These are phyloP conservation scores for Sturnira hondurensis DNA, from an alignment of 2,113 vertebrate species.

Conservation along the genomic window DNA sequence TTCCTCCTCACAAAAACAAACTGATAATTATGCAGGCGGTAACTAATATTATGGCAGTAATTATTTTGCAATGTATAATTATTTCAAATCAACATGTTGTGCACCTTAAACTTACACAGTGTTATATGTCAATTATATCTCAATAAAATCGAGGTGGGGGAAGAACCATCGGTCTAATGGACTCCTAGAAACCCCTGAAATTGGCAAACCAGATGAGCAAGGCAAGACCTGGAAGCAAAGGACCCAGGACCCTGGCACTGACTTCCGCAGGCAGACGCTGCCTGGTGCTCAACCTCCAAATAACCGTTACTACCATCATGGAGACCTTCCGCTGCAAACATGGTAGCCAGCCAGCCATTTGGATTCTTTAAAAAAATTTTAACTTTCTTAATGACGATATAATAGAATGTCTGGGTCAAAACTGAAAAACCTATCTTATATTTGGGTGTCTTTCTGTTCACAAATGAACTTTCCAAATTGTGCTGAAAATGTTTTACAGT, in stretches of 20 bases:
- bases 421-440: neutral
- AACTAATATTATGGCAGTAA: neutral
- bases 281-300: neutral
- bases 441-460: neutral
- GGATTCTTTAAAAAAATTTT: neutral
- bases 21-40: neutral
- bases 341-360: neutral
- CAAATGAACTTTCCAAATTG: conserved; percentile 13
- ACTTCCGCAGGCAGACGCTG: neutral
- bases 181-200: neutral
- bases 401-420: neutral
- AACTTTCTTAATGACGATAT: neutral
- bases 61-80: neutral
- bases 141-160: neutral
- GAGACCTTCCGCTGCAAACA: neutral
- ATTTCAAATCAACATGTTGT: neutral
- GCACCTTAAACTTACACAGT: neutral
- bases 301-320: neutral
- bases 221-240: neutral
- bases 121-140: neutral
- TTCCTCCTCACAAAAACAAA: neutral
- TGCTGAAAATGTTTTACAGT: neutral
- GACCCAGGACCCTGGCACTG: neutral
- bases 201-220: neutral
- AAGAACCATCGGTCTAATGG: neutral